phyloP scores from a whole-genome alignment of 2,888 invertebrate genomes.

The Icerya purchasi region DNA sequence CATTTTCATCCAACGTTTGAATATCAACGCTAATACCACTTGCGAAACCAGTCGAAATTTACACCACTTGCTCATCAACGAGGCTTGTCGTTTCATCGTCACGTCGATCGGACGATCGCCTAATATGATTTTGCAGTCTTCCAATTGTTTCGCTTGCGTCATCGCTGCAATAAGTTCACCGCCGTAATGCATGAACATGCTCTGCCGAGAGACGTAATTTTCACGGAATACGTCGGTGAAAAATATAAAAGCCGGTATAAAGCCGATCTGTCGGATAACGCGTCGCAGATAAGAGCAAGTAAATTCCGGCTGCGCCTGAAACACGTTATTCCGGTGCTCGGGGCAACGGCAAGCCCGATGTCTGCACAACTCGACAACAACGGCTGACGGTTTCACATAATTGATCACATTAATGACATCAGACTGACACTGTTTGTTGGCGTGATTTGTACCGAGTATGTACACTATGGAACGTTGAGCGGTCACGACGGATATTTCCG shows the following conservation, averaged over 20 bases:
- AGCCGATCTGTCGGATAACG: constrained; percentile 8
- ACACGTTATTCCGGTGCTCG: constrained; percentile 4
- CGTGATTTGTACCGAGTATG: constrained; percentile 11
- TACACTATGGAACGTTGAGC: constrained; percentile 4
- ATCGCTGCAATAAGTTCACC: constrained; percentile 5
- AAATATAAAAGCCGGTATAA: constrained; percentile 10
- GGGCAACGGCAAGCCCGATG: constrained; percentile 9
- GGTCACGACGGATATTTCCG: constrained; percentile 5
- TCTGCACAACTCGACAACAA: constrained; percentile 6
- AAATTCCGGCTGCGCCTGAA: constrained; percentile 10
- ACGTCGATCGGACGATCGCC: constrained; percentile 7
- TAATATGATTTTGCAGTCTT: constrained; percentile 7
- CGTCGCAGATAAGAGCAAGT: constrained; percentile 5
- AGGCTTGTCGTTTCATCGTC: constrained; percentile 9
- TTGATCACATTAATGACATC: constrained; percentile 6
- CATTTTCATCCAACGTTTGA: constrained; percentile 5
- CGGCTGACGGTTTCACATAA: constrained; percentile 2
- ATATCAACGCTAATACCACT: constrained; percentile 4
- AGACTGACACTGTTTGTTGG: constrained; percentile 6
- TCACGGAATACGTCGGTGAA: constrained; percentile 10
- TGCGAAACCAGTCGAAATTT: not conserved
- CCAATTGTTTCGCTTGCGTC: constrained; percentile 3
- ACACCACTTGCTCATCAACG: constrained; percentile 9
- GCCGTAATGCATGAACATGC: constrained; percentile 3
- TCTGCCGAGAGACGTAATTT: not conserved